Base-by-base conservation (phyloP, 2,888 invertebrate species). In the Spisula solida region DNA sequence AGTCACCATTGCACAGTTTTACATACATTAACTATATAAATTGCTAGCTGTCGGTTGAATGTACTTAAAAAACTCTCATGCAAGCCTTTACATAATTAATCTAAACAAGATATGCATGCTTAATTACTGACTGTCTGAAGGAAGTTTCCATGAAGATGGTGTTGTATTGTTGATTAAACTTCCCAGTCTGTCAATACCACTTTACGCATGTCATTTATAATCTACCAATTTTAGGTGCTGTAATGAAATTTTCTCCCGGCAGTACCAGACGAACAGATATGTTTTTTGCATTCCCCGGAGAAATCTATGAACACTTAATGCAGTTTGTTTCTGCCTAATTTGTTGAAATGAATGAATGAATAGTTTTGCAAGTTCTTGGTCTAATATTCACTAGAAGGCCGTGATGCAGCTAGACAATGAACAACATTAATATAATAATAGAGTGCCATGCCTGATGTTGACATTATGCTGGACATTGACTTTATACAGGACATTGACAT, bases 191-290 rank as follows among this genome's bases (percentile, higher is more conserved):
- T 48, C 51, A 83, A 47, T 70, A 75, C 29, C 20, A 29, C 70
- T 48, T 51, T 10, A 47, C 48, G 8, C 16, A 10, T 70, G 75
- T 75, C 60, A 83, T 83, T 66, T 31, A 75, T 83, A 83, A 83
- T 83, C 75, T 75, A 34, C n/a, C 83, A 83, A 83, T 83, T 83
- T 83, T 47, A 25, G 18, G 47, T 16, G 2, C 10, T 12, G 4
- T 83, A 75, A 83, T 83, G 83, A 83, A 83, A 70, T 83, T 83
- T 83, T 34, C 41, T 41, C 75, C 29, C 2, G 29, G 29, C n/a
- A 5, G 18, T 51, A 29, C 25, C 83, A 75, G 75, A 83, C 83
- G 31, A 75, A 75, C 75, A 29, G 66, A n/a, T 25, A 31, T 75
- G 83, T 83, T 75, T 75, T 60, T 75, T 75, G 8, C 75, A 14